A percentile compares a stretch with the other conserved stretches of the same genome.
These are phyloP conservation scores for Zeugodacus cucurbitae DNA, from an alignment of 1,140 invertebrate species.

Conservation along the genomic window DNA sequence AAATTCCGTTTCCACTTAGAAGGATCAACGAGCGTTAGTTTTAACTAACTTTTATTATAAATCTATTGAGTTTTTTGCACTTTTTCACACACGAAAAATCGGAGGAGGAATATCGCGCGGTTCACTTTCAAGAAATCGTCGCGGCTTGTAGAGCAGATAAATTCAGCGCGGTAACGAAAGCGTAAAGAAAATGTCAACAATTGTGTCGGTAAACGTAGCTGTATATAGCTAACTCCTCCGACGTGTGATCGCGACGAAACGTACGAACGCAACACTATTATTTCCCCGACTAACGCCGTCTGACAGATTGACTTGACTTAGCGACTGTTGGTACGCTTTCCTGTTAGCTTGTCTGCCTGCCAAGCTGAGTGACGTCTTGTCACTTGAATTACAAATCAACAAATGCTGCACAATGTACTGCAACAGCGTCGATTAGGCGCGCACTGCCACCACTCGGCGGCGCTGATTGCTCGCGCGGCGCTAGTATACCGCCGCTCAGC, in stretches of 20 bases:
- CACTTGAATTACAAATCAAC: conserved; percentile 44
- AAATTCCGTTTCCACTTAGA: background rate
- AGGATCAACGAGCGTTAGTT: no score
- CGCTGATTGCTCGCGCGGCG: conserved; percentile 16
- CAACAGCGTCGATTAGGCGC: conserved; percentile 29
- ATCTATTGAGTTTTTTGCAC: background rate
- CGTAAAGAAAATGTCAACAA: conserved; percentile 2
- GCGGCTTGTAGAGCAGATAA: background rate
- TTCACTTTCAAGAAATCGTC: background rate
- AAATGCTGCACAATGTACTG: conserved; percentile 39
- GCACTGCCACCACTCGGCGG: background rate
- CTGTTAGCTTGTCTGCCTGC: conserved; percentile 29
- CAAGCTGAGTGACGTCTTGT: conserved; percentile 43
- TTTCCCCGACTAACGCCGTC: background rate
- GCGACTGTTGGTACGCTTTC: conserved; percentile 14
- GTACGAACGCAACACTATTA: conserved; percentile 7
- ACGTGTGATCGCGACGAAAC: conserved; percentile 2
- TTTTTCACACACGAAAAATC: background rate
- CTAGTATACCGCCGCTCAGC: background rate
- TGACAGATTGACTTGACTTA: conserved; percentile 18
- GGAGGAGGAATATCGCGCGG: background rate
- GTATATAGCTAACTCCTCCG: background rate
- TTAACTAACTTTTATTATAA: background rate
- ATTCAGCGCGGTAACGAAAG: background rate
- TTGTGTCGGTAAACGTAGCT: background rate